A percentile compares a stretch with the other conserved stretches of the same genome.
phyloP scores from a whole-genome alignment of 2,797 vertebrate genomes.

The Enteromius unitaeniatus region DNA sequence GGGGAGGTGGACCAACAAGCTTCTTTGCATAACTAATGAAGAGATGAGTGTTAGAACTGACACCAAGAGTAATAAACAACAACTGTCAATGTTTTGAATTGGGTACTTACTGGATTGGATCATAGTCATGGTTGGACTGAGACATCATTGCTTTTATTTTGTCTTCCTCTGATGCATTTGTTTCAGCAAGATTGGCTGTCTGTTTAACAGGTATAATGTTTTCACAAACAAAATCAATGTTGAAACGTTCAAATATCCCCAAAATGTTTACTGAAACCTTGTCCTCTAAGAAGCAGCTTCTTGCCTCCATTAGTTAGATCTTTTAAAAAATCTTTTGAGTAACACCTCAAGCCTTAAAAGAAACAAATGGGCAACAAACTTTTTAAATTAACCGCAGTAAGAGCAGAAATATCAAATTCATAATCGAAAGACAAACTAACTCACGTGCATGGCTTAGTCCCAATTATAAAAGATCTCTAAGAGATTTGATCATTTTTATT shows the following conservation, averaged over 20 bases:
- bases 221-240: conserved; percentile 51
- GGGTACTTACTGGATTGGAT: conserved; percentile 90
- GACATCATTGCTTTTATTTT: conserved; percentile 97
- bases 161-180: conserved; percentile 94
- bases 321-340: conserved; percentile 57
- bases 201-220: conserved; percentile 85
- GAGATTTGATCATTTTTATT: conserved; percentile 8
- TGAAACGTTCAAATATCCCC: background rate
- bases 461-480: too few relatives aligned
- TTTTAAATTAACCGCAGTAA: background rate
- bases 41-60: background rate
- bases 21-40: conserved; percentile 91
- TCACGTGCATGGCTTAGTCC: conserved; percentile 25
- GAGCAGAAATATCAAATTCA: background rate
- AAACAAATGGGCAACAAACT: background rate
- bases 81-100: background rate
- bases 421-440: background rate
- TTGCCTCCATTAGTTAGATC: conserved; percentile 1
- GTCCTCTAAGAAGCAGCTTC: conserved; percentile 84
- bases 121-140: conserved; percentile 95
- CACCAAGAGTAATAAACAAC: background rate
- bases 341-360: conserved; percentile 69
- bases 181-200: conserved; percentile 96
- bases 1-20: conserved; percentile 82
- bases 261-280: conserved; percentile 69